A percentile compares a stretch with the other conserved stretches of the same genome.
Evolutionary conservation across 2,888 invertebrate genomes (phyloP).

Genomic region (Physocephala rufipes): DNA sequence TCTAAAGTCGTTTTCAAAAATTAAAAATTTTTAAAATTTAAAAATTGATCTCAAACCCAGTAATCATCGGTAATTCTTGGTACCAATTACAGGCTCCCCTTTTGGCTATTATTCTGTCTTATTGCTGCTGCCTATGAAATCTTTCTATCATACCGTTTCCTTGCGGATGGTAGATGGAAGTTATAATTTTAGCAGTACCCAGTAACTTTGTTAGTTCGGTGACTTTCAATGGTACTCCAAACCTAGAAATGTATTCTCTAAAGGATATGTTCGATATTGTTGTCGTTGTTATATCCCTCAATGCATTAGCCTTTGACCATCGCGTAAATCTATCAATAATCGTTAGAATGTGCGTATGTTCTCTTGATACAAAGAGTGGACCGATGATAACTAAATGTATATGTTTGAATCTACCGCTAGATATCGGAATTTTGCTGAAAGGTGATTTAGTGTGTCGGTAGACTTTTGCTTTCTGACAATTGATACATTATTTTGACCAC

Average conservation of each 20-base stretch:
- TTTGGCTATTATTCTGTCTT: not conserved
- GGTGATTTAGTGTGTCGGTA: not conserved
- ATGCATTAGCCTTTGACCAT: not conserved
- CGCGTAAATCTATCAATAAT: not conserved
- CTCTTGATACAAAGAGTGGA: not conserved
- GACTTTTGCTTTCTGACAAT: too few relatives aligned
- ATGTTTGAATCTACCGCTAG: not conserved
- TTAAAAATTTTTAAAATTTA: too few relatives aligned
- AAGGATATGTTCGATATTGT: not conserved
- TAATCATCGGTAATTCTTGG: too few relatives aligned
- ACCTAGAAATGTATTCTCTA: not conserved
- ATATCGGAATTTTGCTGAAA: not conserved
- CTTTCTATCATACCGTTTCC: not conserved
- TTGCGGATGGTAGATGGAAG: not conserved
- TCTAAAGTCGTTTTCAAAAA: too few relatives aligned
- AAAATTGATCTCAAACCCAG: too few relatives aligned
- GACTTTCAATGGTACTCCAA: not conserved
- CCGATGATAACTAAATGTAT: not conserved
- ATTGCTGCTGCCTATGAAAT: conserved; percentile 1
- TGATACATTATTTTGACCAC: too few relatives aligned
- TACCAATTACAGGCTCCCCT: not conserved
- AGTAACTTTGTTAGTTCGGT: not conserved
- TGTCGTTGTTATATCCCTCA: not conserved
- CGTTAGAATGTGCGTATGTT: not conserved
- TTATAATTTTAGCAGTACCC: not conserved